phyloP scores from a whole-genome alignment of 1,140 invertebrate genomes.

The Drosophila chauvacae region DNA sequence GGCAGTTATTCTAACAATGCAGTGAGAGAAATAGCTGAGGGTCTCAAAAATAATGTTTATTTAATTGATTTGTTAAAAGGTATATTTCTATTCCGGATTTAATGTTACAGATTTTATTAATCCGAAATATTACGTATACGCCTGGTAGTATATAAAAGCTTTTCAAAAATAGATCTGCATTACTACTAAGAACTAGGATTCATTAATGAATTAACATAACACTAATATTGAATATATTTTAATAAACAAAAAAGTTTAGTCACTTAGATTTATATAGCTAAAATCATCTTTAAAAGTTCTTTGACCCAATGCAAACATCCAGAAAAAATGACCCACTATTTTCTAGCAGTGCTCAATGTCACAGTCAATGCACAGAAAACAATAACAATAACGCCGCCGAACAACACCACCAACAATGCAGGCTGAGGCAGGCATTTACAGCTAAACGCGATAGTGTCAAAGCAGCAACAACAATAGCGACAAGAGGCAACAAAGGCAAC shows the following conservation, averaged over 20 bases:
- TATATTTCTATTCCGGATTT: no score
- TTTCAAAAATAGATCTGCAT: background rate
- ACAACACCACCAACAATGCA: slow-evolving; percentile 42
- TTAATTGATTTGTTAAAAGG: background rate
- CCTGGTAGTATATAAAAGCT: background rate
- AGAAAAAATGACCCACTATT: background rate
- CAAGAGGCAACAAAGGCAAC: slow-evolving; percentile 40
- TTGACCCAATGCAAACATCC: background rate
- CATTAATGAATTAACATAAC: background rate
- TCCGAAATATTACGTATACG: slow-evolving; percentile 3
- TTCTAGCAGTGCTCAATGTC: slow-evolving; percentile 57
- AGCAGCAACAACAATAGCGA: slow-evolving; percentile 39
- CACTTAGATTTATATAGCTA: background rate
- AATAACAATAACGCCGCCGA: slow-evolving; percentile 43
- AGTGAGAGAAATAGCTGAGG: background rate
- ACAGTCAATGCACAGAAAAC: slow-evolving; percentile 78
- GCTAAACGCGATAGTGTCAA: slow-evolving; percentile 69
- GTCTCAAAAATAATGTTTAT: background rate
- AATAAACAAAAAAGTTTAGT: no score
- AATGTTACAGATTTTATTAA: no score
- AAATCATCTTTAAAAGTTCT: background rate
- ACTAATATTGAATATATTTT: background rate
- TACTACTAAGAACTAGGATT: background rate
- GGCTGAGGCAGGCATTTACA: slow-evolving; percentile 55
- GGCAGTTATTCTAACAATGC: slow-evolving; percentile 38